Base-by-base conservation (phyloP, 2,113 vertebrate species). In the Hippocampus barbouri region DNA sequence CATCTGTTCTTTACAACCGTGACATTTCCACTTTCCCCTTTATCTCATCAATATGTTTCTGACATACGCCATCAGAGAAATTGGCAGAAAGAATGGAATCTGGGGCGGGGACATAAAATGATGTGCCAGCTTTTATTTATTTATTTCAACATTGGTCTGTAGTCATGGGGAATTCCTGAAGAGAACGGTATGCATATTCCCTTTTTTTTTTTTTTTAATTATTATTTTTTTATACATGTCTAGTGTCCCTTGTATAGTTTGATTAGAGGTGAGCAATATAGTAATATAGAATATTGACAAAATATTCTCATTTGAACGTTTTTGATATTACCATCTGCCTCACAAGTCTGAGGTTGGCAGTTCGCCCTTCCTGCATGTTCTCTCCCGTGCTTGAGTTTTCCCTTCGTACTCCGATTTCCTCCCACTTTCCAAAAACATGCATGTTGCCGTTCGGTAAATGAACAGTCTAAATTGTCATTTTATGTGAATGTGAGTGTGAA, bases 21-120 rank as follows among this genome's bases (percentile, higher is more conserved):
- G 68, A 84, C 73, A 65, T 85, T 83, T 69, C 27, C 51, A 25
- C 3, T 43, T 68, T 54, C 71, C 34, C n/a, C 64, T 18, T 80
- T 77, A 60, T 43, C 68, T 10, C 10, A 60, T 47, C 5, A 27
- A 54, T 49, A n/a, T 14, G 25, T 77, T 51, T 70, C 70, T 66
- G 66, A 53, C 40, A 68, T 18, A 38, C 54, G 20, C 14, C 59
- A 56, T 66, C 23, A 72, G 47, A 25, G 23, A 45, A 66, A 66
- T 23, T 66, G 63, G n/a, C 63, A 45, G 40, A 7, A 65, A n/a
- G 12, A 3, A 34, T n/a, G 5, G 14, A 7, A 64, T 23, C 16
- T 5, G 0, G 49, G 23, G 27, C 25, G 8, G 15, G 43, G 15
- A 20, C 11, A 63, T 25, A 14, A 59, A 61, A 60, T 25, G 5